Base-by-base conservation (phyloP, 2,888 invertebrate species). In the Drosophila flavopinicola region DNA sequence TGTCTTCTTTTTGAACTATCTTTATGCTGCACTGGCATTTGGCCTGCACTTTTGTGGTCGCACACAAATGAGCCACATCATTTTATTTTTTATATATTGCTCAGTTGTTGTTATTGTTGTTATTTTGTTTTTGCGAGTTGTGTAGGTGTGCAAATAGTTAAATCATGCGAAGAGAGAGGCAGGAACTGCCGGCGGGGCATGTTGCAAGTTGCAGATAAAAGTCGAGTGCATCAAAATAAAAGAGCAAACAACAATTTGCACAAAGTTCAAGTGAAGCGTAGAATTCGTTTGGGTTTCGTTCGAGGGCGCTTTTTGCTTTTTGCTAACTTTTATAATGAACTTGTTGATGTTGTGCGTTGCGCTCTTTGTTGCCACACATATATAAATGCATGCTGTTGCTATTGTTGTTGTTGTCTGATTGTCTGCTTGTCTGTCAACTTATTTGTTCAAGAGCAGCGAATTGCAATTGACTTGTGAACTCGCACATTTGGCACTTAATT, bases 241-340 rank as follows among this genome's bases (percentile, higher is more conserved):
- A 25, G 23, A 6, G 2, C 10, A 37, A 51, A 15, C 51, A 51
- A 37, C 49, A 53, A 56, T 52, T 63, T 37, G 30, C 41, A 38
- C 52, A 70, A 76, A 76, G 67, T 84, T 86, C 58, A 76, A 86
- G 67, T 86, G 87, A 87, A 87, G 86, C 88, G 74, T 82, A 68
- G 63, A 84, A 77, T 66, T 84, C 64, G 83, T 44, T 20, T 53
- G 61, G 51, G 66, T 78, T 78, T 68, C 76, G 72, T 70, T 69
- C 44, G 56, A 44, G 61, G 32, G 57, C 49, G 30, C 37, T 68
- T 52, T 64, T 70, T 68, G 54, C 56, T 37, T 61, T 65, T 56
- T 66, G 60, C 61, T 56, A 78, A 87, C 86, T 78, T 78, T 75
- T 73, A 73, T 75, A 87, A 86, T 87, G 66, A 79, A 87, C 84